Evolutionary conservation across 2,888 invertebrate species (phyloP).

Genomic region (Geotrupes spiniger): DNA sequence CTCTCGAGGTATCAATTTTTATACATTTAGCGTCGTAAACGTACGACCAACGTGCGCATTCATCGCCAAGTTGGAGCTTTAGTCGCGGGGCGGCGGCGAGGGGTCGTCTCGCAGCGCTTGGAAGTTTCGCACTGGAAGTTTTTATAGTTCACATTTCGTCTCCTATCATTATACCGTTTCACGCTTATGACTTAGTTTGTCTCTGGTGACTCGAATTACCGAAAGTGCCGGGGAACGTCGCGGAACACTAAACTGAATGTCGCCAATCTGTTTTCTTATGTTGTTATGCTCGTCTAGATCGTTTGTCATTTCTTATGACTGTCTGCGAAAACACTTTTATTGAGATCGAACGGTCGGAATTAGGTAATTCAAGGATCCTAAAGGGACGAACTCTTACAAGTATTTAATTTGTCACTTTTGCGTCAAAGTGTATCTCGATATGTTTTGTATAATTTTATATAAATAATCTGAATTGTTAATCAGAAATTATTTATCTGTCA

Average conservation of each 20-base stretch:
- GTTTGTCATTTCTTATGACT: no score
- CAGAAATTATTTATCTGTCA: no score
- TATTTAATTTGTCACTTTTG: no score
- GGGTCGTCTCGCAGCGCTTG: neutral
- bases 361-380: no score
- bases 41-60: neutral
- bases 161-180: constrained; percentile 30
- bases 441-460: no score
- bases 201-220: constrained; percentile 32
- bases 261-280: constrained; percentile 32
- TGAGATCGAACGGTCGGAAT: no score
- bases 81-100: no score
- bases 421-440: no score
- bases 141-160: constrained; percentile 12
- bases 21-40: constrained; percentile 2
- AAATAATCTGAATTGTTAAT: no score
- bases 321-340: no score
- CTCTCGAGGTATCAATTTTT: constrained; percentile 3
- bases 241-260: constrained; percentile 32
- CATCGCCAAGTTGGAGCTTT: neutral
- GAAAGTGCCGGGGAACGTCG: constrained; percentile 27
- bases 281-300: constrained; percentile 5
- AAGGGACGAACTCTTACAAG: no score
- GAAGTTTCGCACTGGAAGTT: neutral
- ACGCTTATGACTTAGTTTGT: constrained; percentile 29